These are phyloP conservation scores for Cynodonichthys magdalenae DNA, from an alignment of 2,797 vertebrate genomes.

Conservation along the genomic window DNA sequence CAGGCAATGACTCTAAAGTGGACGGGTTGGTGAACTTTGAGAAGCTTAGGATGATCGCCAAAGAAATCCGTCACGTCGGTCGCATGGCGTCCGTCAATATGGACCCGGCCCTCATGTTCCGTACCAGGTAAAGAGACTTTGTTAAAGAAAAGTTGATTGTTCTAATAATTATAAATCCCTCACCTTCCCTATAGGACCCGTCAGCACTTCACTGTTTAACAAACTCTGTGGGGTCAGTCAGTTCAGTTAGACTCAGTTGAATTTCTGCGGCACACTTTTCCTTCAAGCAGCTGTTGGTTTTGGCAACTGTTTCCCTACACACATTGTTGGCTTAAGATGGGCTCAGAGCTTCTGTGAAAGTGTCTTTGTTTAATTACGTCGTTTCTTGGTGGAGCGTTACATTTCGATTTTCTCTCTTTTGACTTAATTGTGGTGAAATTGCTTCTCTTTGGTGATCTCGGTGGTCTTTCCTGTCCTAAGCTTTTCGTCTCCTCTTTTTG, in stretches of 20 bases:
- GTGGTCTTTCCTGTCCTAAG: slow-evolving; percentile 94
- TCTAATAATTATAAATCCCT: not conserved
- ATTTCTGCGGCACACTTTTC: slow-evolving; percentile 62
- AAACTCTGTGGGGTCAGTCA: slow-evolving; percentile 40
- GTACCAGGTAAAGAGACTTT: slow-evolving; percentile 85
- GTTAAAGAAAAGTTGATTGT: not conserved
- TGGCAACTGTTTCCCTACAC: slow-evolving; percentile 50
- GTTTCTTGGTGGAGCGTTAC: slow-evolving; percentile 47
- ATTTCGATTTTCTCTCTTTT: slow-evolving; percentile 59
- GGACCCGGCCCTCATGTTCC: slow-evolving; percentile 98
- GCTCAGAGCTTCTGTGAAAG: slow-evolving; percentile 61
- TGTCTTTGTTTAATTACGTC: slow-evolving; percentile 66
- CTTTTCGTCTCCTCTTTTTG: slow-evolving; percentile 82
- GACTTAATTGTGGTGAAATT: slow-evolving; percentile 73
- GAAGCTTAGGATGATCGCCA: slow-evolving; percentile 98
- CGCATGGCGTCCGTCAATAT: slow-evolving; percentile 98
- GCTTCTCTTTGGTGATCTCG: slow-evolving; percentile 87
- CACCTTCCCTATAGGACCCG: slow-evolving; percentile 28
- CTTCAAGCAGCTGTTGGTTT: slow-evolving; percentile 60
- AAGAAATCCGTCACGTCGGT: slow-evolving; percentile 97
- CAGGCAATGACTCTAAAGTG: slow-evolving; percentile 98
- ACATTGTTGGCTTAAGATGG: slow-evolving; percentile 55
- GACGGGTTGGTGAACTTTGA: slow-evolving; percentile 98
- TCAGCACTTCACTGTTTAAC: slow-evolving; percentile 49
- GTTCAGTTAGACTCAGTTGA: slow-evolving; percentile 54